phyloP scores from a whole-genome alignment of 2,797 vertebrate genomes.

The Eospalax fontanierii region DNA sequence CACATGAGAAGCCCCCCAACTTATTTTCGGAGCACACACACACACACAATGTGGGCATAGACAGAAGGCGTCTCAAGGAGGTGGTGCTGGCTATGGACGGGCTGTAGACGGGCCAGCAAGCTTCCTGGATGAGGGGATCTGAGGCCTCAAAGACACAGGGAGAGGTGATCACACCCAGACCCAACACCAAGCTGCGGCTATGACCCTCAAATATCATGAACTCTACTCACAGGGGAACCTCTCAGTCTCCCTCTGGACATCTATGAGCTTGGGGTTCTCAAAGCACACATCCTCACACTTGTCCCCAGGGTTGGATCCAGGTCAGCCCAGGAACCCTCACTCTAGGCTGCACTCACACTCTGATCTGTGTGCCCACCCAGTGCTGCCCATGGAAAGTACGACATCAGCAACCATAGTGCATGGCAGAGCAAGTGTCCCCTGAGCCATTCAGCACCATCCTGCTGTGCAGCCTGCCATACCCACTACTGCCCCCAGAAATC shows the following conservation, averaged over 20 bases:
- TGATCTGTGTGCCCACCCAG: rapidly evolving
- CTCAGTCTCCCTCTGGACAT: neutral
- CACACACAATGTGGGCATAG: neutral
- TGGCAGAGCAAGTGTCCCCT: rapidly evolving
- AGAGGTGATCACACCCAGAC: neutral
- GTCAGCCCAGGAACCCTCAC: neutral
- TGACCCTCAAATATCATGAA: rapidly evolving
- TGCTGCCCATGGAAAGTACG: rapidly evolving
- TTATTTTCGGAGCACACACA: neutral
- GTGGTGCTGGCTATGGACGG: neutral
- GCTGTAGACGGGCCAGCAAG: neutral
- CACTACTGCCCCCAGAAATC: neutral
- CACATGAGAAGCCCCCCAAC: neutral
- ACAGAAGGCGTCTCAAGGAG: too few relatives aligned
- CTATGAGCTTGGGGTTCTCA: neutral
- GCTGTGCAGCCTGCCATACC: rapidly evolving
- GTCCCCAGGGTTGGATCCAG: neutral
- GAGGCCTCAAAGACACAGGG: neutral
- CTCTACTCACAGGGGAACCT: neutral
- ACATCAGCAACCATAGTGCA: too few relatives aligned
- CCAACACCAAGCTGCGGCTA: neutral
- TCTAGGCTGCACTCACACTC: neutral
- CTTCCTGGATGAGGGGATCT: conserved; percentile 48
- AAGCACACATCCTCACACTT: rapidly evolving
- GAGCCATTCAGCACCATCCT: rapidly evolving